Percentiles rank a stretch among this genome's conserved stretches.
phyloP scores from a whole-genome alignment of 2,113 vertebrate genomes.

The Gymnarchus niloticus region DNA sequence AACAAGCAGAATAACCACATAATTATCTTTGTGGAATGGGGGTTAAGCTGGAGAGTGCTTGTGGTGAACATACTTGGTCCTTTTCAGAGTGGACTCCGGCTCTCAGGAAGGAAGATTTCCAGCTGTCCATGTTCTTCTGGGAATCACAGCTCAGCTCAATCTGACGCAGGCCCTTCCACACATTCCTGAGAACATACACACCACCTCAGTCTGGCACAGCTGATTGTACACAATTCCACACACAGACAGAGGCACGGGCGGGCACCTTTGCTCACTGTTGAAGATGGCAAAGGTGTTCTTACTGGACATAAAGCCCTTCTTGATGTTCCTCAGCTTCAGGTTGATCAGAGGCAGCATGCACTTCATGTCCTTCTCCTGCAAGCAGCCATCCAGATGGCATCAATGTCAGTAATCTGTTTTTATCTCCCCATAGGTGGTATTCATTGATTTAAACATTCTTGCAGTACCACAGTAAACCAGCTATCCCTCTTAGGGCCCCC shows the following conservation, averaged over 20 bases:
- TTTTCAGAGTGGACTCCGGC: slow-evolving; percentile 70
- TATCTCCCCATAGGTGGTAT: no score
- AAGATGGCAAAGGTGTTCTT: slow-evolving; percentile 93
- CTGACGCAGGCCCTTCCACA: slow-evolving; percentile 86
- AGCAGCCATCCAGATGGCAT: background rate
- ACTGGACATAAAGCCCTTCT: slow-evolving; percentile 95
- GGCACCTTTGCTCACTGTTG: slow-evolving; percentile 87
- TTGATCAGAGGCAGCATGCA: slow-evolving; percentile 95
- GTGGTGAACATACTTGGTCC: slow-evolving; percentile 73
- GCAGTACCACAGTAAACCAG: background rate
- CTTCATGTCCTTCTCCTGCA: slow-evolving; percentile 95
- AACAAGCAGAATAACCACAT: background rate
- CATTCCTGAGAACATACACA: slow-evolving; percentile 52
- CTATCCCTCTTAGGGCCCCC: background rate
- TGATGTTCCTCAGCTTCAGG: slow-evolving; percentile 85
- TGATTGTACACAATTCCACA: background rate
- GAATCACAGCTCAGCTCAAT: slow-evolving; percentile 90
- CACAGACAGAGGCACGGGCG: background rate
- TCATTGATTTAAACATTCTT: no score
- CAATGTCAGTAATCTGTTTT: background rate
- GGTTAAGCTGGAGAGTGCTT: slow-evolving; percentile 27
- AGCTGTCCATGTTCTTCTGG: slow-evolving; percentile 77
- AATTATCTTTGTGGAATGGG: background rate
- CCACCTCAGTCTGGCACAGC: background rate
- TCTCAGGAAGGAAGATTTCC: slow-evolving; percentile 73